These are phyloP conservation scores for Drosophila sechellia DNA, from an alignment of 1,140 invertebrate genomes.

Conservation along the genomic window DNA sequence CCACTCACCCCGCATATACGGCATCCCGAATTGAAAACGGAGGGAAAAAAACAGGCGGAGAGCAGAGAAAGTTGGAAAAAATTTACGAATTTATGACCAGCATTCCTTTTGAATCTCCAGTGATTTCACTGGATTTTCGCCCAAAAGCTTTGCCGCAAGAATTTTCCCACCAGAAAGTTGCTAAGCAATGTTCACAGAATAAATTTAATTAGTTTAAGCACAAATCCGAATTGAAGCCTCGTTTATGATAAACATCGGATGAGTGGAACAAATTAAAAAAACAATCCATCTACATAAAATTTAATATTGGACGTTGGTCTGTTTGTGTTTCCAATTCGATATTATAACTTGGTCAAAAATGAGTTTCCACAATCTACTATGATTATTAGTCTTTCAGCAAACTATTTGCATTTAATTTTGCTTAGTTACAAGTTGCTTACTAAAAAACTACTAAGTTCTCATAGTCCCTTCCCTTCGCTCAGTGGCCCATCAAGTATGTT, in stretches of 20 bases:
- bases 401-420: no score
- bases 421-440: no score
- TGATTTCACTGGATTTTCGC: slow-evolving; percentile 9
- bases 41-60: neutral
- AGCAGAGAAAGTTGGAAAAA: slow-evolving; percentile 1
- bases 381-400: no score
- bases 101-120: slow-evolving; percentile 9
- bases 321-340: no score
- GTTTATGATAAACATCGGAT: slow-evolving; percentile 1
- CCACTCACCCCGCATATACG: slow-evolving; percentile 11
- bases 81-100: slow-evolving; percentile 27
- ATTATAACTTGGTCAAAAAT: no score
- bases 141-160: slow-evolving; percentile 13
- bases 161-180: slow-evolving; percentile 20
- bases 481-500: no score
- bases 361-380: no score
- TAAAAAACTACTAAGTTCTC: no score
- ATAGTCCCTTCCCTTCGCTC: no score
- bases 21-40: neutral
- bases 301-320: no score
- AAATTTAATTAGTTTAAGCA: slow-evolving; percentile 30
- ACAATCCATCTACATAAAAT: no score
- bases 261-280: neutral
- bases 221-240: neutral
- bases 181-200: slow-evolving; percentile 8